A percentile compares a stretch with the other conserved stretches of the same genome.
Conservation (phyloP, 1,140 invertebrate species). For the Macrotrachela quadricornifera region DNA sequence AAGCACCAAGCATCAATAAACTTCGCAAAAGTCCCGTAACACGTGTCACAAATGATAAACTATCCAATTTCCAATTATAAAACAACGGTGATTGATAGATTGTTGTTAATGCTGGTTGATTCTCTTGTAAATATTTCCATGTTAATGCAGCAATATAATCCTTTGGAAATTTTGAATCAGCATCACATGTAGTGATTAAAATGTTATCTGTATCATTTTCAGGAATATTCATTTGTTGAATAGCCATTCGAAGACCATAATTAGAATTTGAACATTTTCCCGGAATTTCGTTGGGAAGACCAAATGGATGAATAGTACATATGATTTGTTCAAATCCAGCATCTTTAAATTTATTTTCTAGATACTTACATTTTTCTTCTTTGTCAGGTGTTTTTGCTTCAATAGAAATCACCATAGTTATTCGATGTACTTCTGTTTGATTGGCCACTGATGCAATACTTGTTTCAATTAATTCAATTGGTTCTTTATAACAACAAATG, state of each 20-base stretch:
- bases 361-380: background rate
- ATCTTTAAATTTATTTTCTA: no score
- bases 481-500: no score
- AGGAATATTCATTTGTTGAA: no score
- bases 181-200: no score
- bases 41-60: slow-evolving; percentile 14
- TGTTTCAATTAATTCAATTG: background rate
- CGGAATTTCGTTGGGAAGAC: background rate
- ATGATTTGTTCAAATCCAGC: no score
- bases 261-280: background rate
- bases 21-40: slow-evolving; percentile 13
- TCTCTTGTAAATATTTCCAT: background rate
- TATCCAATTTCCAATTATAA: slow-evolving; percentile 12
- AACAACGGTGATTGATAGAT: background rate
- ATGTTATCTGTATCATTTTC: background rate
- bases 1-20: slow-evolving; percentile 16
- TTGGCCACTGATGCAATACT: background rate
- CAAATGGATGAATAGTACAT: background rate
- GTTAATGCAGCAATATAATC: no score
- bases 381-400: background rate
- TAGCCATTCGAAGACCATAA: background rate
- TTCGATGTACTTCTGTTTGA: background rate
- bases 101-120: background rate
- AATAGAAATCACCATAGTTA: background rate
- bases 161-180: background rate